Base-by-base conservation (phyloP, 2,113 vertebrate genomes). In the Sphyrna mokarran region DNA sequence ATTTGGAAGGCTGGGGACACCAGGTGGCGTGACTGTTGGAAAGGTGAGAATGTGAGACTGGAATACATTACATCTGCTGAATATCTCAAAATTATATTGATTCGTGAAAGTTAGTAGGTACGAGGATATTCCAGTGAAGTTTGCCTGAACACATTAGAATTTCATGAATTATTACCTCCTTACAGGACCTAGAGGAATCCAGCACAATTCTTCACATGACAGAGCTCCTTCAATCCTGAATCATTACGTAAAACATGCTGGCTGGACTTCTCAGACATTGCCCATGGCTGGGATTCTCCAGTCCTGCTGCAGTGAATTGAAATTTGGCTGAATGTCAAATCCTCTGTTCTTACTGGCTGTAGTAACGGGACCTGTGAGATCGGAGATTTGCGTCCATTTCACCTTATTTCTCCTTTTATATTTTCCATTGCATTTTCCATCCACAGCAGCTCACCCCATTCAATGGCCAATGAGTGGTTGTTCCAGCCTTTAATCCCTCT, bases 21-120 rank as follows among this genome's bases (percentile, higher is more conserved):
- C 0, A 97, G 96, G 95, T 97, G 97, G 54, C 97, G 96, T 87
- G 97, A 98, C 96, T 98, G 98, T 96, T 99, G 99, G 99, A 97
- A 89, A 97, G 98, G 98, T 99, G 95, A 96, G 85, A 40, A 96
- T 91, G 58, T 63, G 87, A 63, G 87, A 61, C 29, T 91, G 33
- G 58, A 91, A 3, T 90, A 63, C 14, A 33, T 91, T 91, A 33
- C 61, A 93, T 20, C 5, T 66, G 37, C 29, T 26, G 23, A 58
- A 61, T 89, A 48, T 61, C 23, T 90, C 33, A 14, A 4, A 22
- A 33, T 93, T 93, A n/a, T 37, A 63, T 18, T 66, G 58, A 91
- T 91, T 83, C n/a, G 8, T 37, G 14, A 66, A 90, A 90, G 33
- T 33, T 33, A 91, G 58, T 91, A 63, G 61, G 23, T 68, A 33